Percentiles rank a stretch among this genome's conserved stretches.
Evolutionary conservation across 2,888 invertebrate genomes (phyloP).

Genomic region (Dexiosoma caninum): DNA sequence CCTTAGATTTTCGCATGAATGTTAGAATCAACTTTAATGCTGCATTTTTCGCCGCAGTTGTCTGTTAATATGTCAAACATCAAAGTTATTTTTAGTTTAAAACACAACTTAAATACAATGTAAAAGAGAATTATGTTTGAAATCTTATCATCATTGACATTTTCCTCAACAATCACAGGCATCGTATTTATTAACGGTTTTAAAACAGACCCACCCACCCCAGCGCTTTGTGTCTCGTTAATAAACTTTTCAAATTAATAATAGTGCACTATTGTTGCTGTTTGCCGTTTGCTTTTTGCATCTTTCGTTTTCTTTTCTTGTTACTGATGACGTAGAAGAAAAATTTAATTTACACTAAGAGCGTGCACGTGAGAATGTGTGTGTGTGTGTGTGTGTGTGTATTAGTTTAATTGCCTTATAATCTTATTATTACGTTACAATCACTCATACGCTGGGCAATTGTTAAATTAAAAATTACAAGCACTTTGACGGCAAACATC

Average conservation of each 20-base stretch:
- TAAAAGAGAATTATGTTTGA: slow-evolving; percentile 16
- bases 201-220: slow-evolving; percentile 46
- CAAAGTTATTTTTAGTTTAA: slow-evolving; percentile 44
- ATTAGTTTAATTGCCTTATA: slow-evolving; percentile 45
- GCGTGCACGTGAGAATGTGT: background rate
- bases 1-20: background rate
- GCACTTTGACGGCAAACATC: slow-evolving; percentile 3
- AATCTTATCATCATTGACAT: slow-evolving; percentile 50
- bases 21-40: too few species aligned
- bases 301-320: slow-evolving; percentile 27
- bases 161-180: slow-evolving; percentile 22
- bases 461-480: background rate
- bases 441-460: slow-evolving; percentile 21
- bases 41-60: too few species aligned
- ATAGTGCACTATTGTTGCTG: background rate
- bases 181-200: slow-evolving; percentile 11
- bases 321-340: slow-evolving; percentile 40
- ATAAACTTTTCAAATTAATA: slow-evolving; percentile 2
- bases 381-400: background rate
- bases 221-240: background rate
- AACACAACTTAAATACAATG: slow-evolving; percentile 23
- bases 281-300: background rate
- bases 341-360: background rate
- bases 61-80: slow-evolving; percentile 19
- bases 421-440: slow-evolving; percentile 55